phyloP scores from a whole-genome alignment of 2,888 invertebrate genomes.

The Perithous albicinctus region DNA sequence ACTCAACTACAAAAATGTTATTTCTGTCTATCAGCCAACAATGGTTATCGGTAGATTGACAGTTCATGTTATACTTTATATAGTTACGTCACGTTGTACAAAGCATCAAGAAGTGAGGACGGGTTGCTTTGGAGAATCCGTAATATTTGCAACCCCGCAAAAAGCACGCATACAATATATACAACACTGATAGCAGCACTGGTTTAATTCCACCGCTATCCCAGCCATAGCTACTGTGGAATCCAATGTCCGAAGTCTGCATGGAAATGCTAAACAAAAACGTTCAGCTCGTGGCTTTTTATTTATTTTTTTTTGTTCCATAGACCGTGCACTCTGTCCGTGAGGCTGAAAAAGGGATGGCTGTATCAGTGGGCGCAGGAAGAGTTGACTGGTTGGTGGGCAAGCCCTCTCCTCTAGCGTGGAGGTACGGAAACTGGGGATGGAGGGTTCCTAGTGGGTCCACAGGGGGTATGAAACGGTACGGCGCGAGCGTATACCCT shows the following conservation, averaged over 20 bases:
- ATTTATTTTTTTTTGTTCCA: constrained; percentile 19
- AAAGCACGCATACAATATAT: constrained; percentile 33
- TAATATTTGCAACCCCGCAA: constrained; percentile 18
- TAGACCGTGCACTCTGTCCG: constrained; percentile 1
- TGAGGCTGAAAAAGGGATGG: constrained; percentile 7
- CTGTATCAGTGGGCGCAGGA: constrained; percentile 10
- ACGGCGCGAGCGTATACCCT: constrained; percentile 26
- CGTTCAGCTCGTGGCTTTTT: constrained; percentile 31
- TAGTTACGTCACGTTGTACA: background rate
- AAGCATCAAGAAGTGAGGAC: background rate
- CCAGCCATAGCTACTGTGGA: constrained; percentile 18
- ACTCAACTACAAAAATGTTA: background rate
- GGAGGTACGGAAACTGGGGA: background rate
- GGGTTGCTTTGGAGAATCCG: background rate
- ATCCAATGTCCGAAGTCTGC: constrained; percentile 30
- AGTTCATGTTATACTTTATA: background rate
- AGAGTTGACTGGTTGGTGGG: constrained; percentile 25
- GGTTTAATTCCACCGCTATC: background rate
- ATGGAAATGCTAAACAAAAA: constrained; percentile 51
- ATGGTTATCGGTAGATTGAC: background rate
- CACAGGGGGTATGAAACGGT: constrained; percentile 29
- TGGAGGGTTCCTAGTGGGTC: constrained; percentile 5
- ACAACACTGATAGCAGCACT: constrained; percentile 32
- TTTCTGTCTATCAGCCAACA: background rate
- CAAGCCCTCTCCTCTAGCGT: constrained; percentile 6